Evolutionary conservation across 2,888 invertebrate genomes (phyloP), one percentile per base, ranked within the genome.

Genomic region (Gortyna flavago): DNA sequence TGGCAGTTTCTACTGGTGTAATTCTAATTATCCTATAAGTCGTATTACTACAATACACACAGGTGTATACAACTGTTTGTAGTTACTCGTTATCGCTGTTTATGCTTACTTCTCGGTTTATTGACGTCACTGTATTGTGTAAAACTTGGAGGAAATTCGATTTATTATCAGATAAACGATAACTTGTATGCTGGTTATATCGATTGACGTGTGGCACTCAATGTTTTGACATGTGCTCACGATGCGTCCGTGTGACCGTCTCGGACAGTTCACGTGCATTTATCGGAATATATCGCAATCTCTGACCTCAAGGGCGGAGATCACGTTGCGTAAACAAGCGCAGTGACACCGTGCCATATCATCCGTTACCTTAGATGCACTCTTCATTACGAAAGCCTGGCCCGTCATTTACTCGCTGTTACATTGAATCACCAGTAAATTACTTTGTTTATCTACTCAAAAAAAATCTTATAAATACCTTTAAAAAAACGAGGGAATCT

Each of bases 171-270:
- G 81, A 86, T 86, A 76, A 81, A 81, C 85, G 80, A 88, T 86
- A 84, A 82, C 79, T 80, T 44, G 67, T 80, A 64, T 67, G 73
- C 74, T 82, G 72, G 72, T 73, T 87, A 80, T 88, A 88, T 89
- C 81, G 78, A 86, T 75, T 85, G 87, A 90, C 90, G 90, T 91
- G 89, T 75, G 85, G 76, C 84, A 77, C 79, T 77, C 83, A 82
- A 87, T 90, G 88, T 91, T 91, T 90, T 90, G 90, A 89, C 90
- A 90, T 92, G 90, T 90, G 90, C 87, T 84, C 88, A 87, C 89
- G 91, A 81, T 79, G 81, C 87, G 88, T 85, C 87, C 88, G 88
- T 91, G 90, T 91, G 90, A 85, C 87, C 84, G 86, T 85, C 86
- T 84, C 85, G 68, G 83, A 80, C 69, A 77, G 84, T 89, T 89